A percentile compares a stretch with the other conserved stretches of the same genome.
phyloP scores from a whole-genome alignment of 2,113 vertebrate species.

The Thermophis baileyi region DNA sequence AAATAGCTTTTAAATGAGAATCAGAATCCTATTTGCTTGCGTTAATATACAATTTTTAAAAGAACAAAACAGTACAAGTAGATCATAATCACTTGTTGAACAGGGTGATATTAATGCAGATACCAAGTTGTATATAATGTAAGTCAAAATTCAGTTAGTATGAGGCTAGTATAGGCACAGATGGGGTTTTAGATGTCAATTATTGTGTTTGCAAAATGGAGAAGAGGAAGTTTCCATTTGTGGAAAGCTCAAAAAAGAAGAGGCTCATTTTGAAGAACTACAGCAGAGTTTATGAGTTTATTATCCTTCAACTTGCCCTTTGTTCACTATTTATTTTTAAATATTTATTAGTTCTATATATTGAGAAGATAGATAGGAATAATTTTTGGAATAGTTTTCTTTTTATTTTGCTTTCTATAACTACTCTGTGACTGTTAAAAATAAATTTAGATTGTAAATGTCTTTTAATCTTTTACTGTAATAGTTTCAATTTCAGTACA shows the following conservation, averaged over 20 bases:
- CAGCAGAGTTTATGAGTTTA: neutral
- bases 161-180: neutral
- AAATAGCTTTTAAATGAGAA: neutral
- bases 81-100: neutral
- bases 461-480: neutral
- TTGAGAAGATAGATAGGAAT: neutral
- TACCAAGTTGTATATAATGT: neutral
- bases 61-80: too few species aligned
- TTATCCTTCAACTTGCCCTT: neutral
- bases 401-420: neutral
- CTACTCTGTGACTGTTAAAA: neutral
- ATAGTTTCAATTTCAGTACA: too few species aligned
- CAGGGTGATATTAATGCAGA: neutral
- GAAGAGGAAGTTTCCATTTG: neutral
- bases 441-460: neutral
- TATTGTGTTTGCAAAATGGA: neutral
- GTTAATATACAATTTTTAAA: too few species aligned
- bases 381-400: neutral
- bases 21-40: too few species aligned
- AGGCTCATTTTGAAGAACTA: neutral
- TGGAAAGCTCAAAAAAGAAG: neutral
- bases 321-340: neutral
- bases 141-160: neutral
- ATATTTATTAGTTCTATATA: neutral
- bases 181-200: neutral